phyloP scores from a whole-genome alignment of 2,888 invertebrate genomes.

The Piscicola geometra region DNA sequence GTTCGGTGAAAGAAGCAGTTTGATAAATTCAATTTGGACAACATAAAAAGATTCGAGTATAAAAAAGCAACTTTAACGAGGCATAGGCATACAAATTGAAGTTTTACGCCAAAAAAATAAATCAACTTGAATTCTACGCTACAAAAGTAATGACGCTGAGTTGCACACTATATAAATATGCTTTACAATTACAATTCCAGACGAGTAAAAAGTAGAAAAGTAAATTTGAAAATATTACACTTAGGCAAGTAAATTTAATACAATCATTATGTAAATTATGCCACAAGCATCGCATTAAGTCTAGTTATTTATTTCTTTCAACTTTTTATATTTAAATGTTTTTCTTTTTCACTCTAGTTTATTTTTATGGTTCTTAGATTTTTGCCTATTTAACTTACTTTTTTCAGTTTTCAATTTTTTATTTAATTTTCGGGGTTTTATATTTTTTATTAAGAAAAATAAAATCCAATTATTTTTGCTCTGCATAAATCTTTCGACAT shows the following conservation, averaged over 20 bases:
- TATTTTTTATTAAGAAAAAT: no score
- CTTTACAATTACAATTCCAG: conserved; percentile 6
- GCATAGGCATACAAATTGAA: not conserved
- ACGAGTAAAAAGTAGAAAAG: conserved; percentile 1
- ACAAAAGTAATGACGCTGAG: not conserved
- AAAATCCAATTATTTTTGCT: no score
- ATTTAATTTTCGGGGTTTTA: no score
- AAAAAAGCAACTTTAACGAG: no score
- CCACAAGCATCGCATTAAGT: not conserved
- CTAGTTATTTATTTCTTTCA: conserved; percentile 13
- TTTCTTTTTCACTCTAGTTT: not conserved
- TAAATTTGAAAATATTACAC: conserved; percentile 15
- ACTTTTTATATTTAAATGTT: not conserved
- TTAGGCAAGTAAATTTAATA: conserved; percentile 13
- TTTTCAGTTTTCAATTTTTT: no score
- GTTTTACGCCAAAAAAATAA: not conserved
- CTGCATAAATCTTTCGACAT: no score
- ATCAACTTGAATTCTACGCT: not conserved
- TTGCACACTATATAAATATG: not conserved
- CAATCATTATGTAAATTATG: conserved; percentile 15
- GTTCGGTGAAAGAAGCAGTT: no score
- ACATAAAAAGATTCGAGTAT: no score
- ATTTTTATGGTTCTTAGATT: not conserved
- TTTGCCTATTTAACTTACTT: no score
- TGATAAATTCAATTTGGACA: no score